Percentiles rank a stretch among this genome's conserved stretches.
phyloP scores from a whole-genome alignment of 2,113 vertebrate species.

The Ramphastos sulfuratus region DNA sequence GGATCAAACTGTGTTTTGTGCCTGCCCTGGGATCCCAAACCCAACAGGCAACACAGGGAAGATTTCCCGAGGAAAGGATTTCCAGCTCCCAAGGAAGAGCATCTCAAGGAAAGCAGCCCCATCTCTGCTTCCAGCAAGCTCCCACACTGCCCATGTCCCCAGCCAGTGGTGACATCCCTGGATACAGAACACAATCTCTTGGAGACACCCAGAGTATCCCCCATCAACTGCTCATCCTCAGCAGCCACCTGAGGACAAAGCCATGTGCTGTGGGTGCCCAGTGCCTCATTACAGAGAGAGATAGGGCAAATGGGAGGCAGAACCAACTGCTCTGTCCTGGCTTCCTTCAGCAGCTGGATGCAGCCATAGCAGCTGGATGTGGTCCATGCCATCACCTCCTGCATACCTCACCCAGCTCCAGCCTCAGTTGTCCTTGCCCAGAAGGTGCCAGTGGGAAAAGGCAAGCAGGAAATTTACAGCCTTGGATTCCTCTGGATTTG shows the following conservation, averaged over 20 bases:
- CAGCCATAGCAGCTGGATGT: neutral
- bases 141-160: rapidly evolving
- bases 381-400: neutral
- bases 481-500: neutral
- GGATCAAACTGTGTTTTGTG: neutral
- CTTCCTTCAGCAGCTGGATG: neutral
- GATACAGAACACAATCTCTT: rapidly evolving
- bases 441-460: rapidly evolving
- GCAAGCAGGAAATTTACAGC: neutral
- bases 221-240: neutral
- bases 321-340: rapidly evolving
- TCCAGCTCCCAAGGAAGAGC: neutral
- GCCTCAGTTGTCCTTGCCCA: rapidly evolving
- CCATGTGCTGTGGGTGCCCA: rapidly evolving
- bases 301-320: neutral
- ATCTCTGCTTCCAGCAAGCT: neutral
- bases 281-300: neutral
- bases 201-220: neutral
- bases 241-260: neutral
- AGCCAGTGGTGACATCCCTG: neutral
- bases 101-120: neutral
- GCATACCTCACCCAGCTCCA: neutral
- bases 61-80: neutral
- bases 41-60: neutral
- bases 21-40: neutral